Conservation (phyloP, 2,113 vertebrate genomes). For the Cavia porcellus region DNA sequence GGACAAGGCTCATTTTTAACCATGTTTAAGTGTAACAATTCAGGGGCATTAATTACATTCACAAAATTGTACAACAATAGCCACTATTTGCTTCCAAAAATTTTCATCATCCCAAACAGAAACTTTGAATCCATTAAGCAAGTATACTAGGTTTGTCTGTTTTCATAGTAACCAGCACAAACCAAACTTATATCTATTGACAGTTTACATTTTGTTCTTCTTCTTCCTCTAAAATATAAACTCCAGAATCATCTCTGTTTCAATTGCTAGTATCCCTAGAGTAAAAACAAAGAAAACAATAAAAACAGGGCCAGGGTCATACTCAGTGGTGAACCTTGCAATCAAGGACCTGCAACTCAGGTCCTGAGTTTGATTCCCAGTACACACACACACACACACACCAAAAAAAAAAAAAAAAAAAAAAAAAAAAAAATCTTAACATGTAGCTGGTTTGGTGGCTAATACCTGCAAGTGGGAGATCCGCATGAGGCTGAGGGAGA, state of each 20-base stretch:
- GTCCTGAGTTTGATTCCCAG: too few relatives aligned
- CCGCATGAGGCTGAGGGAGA: neutral
- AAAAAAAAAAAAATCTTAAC: neutral
- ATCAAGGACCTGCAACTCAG: too few relatives aligned
- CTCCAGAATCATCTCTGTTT: constrained; percentile 39
- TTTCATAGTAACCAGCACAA: constrained; percentile 18
- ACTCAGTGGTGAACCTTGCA: too few relatives aligned
- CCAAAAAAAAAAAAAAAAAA: too few relatives aligned
- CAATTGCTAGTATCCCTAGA: neutral
- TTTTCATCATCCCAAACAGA: neutral
- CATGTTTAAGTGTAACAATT: constrained; percentile 34
- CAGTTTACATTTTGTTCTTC: constrained; percentile 22
- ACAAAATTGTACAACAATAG: neutral
- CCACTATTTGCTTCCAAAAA: neutral
- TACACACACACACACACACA: too few relatives aligned
- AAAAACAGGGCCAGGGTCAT: neutral
- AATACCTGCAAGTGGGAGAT: neutral
- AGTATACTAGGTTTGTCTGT: neutral
- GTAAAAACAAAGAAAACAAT: constrained; percentile 35
- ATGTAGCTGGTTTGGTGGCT: neutral
- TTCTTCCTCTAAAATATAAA: constrained; percentile 55
- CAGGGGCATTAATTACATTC: neutral
- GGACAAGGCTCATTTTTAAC: neutral
- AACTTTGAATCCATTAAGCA: constrained; percentile 19
- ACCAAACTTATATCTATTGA: neutral